These are phyloP conservation scores for Drosophila ironensis DNA, from an alignment of 1,140 invertebrate genomes.

Conservation along the genomic window DNA sequence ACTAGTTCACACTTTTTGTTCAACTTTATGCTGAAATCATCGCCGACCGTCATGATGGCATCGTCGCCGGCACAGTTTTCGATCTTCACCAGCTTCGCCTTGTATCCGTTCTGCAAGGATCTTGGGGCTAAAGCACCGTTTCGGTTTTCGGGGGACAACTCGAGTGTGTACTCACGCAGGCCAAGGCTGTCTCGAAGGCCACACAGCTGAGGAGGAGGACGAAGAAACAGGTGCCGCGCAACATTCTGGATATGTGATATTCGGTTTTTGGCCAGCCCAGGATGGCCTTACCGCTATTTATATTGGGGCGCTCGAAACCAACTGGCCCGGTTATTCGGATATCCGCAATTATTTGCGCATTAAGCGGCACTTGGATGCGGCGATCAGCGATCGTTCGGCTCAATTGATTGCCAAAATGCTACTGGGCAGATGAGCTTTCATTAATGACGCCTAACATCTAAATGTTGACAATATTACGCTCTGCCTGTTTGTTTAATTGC, in stretches of 20 bases:
- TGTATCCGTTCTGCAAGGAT: constrained; percentile 69
- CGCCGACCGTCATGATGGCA: constrained; percentile 58
- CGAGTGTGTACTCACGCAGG: constrained; percentile 60
- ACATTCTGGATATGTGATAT: constrained; percentile 31
- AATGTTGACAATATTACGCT: constrained; percentile 21
- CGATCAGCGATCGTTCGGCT: constrained; percentile 74
- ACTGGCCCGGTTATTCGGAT: constrained; percentile 8
- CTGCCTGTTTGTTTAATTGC: constrained; percentile 53
- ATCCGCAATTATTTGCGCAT: constrained; percentile 67
- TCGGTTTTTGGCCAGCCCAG: constrained; percentile 6
- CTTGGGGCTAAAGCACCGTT: too few relatives aligned
- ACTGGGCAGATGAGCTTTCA: constrained; percentile 31
- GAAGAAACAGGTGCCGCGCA: constrained; percentile 34
- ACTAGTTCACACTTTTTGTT: constrained; percentile 80
- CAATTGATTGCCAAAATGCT: constrained; percentile 58
- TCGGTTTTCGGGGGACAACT: not conserved
- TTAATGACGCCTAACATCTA: constrained; percentile 33
- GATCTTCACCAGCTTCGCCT: constrained; percentile 71
- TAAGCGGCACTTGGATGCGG: constrained; percentile 50
- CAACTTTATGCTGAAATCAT: constrained; percentile 61
- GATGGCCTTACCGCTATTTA: constrained; percentile 39
- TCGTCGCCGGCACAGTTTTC: constrained; percentile 73
- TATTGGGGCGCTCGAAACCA: constrained; percentile 34
- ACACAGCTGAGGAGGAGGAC: constrained; percentile 38
- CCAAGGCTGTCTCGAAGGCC: constrained; percentile 46